Base-by-base conservation (phyloP, 2,888 invertebrate genomes). In the Rhamphomyia laevipes region DNA sequence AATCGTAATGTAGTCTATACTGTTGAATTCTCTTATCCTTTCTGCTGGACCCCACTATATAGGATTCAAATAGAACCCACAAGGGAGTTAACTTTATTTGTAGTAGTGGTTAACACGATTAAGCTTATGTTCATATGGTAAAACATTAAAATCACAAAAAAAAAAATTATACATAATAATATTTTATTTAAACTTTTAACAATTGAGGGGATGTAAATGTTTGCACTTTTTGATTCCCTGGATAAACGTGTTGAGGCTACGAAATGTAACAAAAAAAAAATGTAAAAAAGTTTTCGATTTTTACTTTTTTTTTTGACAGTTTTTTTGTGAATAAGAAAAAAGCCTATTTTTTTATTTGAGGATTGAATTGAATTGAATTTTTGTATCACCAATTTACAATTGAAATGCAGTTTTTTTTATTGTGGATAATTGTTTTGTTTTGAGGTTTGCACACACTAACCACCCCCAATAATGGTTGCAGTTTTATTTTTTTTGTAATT, bases 71-170 rank as follows among this genome's bases (percentile, higher is more conserved):
- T 4, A 6, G 23, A 27, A 27, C 23, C 23, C 23, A 27, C 52
- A 48, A 52, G 43, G 50, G 51, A 54, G 50, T 54, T 54, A 54
- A 54, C 54, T 54, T 52, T 52, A 54, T 54, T 54, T 54, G 54
- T 54, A 54, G 54, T 54, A 51, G 50, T 54, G 54, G 54, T 54
- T 54, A 54, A 52, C 52, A 27, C 23, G 23, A 27, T 27, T 27
- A 27, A 27, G 23, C 23, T 27, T 27, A 27, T 27, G 23, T 27
- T 27, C 23, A 27, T 27, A 27, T 27, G 23, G 23, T 9, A 27
- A 27, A 27, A 27, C 4, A 27, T 7, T 7, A 27, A 27, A 27
- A 27, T 9, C 23, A 27, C 2, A 27, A 27, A 27, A 27, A 27
- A 4, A 7, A 27, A 27, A 27, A 27, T n/a, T n/a, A n/a, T n/a